These are phyloP conservation scores for Notolepis coatsorum DNA, from an alignment of 2,797 vertebrate genomes.

Conservation along the genomic window DNA sequence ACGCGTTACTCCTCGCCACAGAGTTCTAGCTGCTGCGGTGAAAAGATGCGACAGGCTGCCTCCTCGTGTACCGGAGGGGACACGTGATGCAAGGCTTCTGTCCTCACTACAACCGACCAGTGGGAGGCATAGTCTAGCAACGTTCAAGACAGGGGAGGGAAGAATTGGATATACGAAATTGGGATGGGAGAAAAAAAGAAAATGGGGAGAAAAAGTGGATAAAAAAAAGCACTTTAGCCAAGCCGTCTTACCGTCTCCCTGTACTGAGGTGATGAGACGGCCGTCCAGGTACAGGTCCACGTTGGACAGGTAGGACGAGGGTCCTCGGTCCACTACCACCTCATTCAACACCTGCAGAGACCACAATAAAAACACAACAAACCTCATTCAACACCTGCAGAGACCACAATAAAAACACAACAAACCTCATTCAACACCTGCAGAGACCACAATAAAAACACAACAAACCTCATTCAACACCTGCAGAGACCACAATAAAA, in stretches of 20 bases:
- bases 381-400: background rate
- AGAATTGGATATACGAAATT: background rate
- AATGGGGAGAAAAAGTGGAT: too few species aligned
- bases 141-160: too few species aligned
- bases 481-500: slow-evolving; percentile 3
- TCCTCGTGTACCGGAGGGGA: too few species aligned
- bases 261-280: slow-evolving; percentile 87
- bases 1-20: too few species aligned
- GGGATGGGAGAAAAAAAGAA: background rate
- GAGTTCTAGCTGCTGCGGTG: too few species aligned
- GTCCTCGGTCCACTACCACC: slow-evolving; percentile 86
- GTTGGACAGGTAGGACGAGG: slow-evolving; percentile 86
- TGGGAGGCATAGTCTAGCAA: too few species aligned
- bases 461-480: background rate
- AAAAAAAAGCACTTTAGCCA: too few species aligned
- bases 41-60: too few species aligned
- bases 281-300: slow-evolving; percentile 86
- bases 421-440: too few species aligned
- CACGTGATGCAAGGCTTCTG: too few species aligned
- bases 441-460: background rate
- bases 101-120: too few species aligned
- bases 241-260: slow-evolving; percentile 86
- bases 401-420: background rate
- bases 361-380: background rate
- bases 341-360: slow-evolving; percentile 82